phyloP scores from a whole-genome alignment of 2,888 invertebrate genomes.

The Ornithoptera alexandrae region DNA sequence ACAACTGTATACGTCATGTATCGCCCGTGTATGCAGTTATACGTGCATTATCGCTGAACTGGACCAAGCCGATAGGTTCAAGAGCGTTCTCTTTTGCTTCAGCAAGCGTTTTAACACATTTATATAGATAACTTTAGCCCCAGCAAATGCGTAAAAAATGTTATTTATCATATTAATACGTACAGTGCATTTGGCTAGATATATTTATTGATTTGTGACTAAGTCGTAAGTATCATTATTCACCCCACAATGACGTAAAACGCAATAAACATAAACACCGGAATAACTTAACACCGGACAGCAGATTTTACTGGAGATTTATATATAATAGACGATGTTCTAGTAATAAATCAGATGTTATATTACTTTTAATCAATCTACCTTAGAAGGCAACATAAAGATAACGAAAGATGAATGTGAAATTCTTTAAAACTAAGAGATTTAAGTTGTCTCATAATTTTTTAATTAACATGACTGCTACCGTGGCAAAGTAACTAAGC shows the following conservation, averaged over 20 bases:
- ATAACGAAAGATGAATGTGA: too few relatives aligned
- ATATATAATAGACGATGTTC: too few relatives aligned
- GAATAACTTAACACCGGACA: background rate
- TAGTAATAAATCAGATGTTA: too few relatives aligned
- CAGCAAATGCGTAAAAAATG: background rate
- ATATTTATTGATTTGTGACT: background rate
- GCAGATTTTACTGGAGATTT: too few relatives aligned
- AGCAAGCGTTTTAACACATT: background rate
- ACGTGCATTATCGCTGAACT: slow-evolving; percentile 28
- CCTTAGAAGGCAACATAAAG: too few relatives aligned
- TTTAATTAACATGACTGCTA: too few relatives aligned
- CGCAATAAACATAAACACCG: background rate
- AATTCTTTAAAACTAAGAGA: too few relatives aligned
- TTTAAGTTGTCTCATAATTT: too few relatives aligned
- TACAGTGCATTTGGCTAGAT: background rate
- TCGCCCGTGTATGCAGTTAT: slow-evolving; percentile 12
- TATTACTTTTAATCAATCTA: too few relatives aligned
- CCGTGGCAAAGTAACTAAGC: too few relatives aligned
- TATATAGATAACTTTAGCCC: background rate
- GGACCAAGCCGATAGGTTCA: background rate
- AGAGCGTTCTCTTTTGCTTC: background rate
- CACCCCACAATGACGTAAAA: background rate
- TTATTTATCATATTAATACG: background rate
- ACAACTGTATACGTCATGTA: slow-evolving; percentile 25
- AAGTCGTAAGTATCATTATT: background rate